Conservation (phyloP, 2,888 invertebrate species). For the Nomada fabriciana region DNA sequence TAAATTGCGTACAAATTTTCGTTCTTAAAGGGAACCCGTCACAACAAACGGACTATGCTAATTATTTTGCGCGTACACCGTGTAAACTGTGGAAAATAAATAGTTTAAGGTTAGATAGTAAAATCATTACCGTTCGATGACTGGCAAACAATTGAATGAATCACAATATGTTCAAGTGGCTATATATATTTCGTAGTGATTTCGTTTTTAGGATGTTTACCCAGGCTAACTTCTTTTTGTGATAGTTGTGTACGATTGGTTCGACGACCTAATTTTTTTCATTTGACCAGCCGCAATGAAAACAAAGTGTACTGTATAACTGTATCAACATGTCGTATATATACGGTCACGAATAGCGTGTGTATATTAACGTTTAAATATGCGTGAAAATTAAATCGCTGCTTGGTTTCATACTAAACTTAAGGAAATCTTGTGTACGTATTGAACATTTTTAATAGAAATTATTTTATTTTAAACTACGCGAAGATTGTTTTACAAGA, state of each 20-base stretch:
- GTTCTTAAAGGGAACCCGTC: neutral
- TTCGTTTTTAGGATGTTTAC: slow-evolving; percentile 5
- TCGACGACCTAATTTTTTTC: slow-evolving; percentile 62
- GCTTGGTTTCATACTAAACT: neutral
- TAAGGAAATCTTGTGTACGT: neutral
- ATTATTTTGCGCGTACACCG: slow-evolving; percentile 25
- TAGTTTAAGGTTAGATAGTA: slow-evolving; percentile 49
- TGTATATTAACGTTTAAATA: neutral
- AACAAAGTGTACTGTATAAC: slow-evolving; percentile 52
- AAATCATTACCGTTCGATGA: slow-evolving; percentile 47
- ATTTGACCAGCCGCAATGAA: slow-evolving; percentile 40
- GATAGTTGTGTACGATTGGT: slow-evolving; percentile 39
- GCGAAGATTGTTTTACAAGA: slow-evolving; percentile 17
- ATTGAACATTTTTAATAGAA: neutral
- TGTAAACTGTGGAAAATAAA: slow-evolving; percentile 17
- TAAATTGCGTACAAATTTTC: neutral
- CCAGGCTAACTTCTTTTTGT: neutral
- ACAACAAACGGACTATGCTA: neutral
- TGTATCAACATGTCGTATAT: slow-evolving; percentile 12
- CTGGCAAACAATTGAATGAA: slow-evolving; percentile 37
- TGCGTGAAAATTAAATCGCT: slow-evolving; percentile 13
- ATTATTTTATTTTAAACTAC: neutral
- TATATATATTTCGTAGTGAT: slow-evolving; percentile 11
- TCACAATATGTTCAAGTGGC: slow-evolving; percentile 25
- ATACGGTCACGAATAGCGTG: neutral